phyloP scores from a whole-genome alignment of 2,797 vertebrate genomes.

The Myotis pilosus region DNA sequence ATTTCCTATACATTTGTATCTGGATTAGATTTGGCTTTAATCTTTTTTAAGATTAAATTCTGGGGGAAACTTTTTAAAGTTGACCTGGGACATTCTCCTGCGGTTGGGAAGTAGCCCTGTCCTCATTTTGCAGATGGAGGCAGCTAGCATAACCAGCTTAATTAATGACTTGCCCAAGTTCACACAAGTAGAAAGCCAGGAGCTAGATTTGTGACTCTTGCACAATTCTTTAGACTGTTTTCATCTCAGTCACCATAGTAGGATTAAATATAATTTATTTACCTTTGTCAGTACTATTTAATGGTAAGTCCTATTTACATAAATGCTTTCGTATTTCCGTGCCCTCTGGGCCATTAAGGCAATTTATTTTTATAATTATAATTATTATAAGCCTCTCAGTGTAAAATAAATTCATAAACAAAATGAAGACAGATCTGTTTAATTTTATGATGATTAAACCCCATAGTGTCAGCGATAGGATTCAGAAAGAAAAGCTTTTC shows the following conservation, averaged over 20 bases:
- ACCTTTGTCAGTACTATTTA: constrained; percentile 65
- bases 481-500: constrained; percentile 40
- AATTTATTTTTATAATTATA: constrained; percentile 73
- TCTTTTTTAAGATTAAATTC: background rate
- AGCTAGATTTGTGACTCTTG: constrained; percentile 68
- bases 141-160: constrained; percentile 49
- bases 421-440: constrained; percentile 45
- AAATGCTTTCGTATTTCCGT: constrained; percentile 65
- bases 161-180: constrained; percentile 74
- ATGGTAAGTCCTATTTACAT: constrained; percentile 66
- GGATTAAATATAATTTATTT: constrained; percentile 76
- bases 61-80: background rate
- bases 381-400: constrained; percentile 56
- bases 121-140: constrained; percentile 46
- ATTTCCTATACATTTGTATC: background rate
- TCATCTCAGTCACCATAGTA: constrained; percentile 62
- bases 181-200: constrained; percentile 70
- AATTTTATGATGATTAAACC: constrained; percentile 55
- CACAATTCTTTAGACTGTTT: constrained; percentile 65
- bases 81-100: background rate
- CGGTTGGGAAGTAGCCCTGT: background rate
- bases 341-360: constrained; percentile 55
- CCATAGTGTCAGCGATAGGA: background rate
- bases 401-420: constrained; percentile 58
- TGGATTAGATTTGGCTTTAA: background rate